phyloP scores from a whole-genome alignment of 2,888 invertebrate genomes.

The Melanotus villosus region DNA sequence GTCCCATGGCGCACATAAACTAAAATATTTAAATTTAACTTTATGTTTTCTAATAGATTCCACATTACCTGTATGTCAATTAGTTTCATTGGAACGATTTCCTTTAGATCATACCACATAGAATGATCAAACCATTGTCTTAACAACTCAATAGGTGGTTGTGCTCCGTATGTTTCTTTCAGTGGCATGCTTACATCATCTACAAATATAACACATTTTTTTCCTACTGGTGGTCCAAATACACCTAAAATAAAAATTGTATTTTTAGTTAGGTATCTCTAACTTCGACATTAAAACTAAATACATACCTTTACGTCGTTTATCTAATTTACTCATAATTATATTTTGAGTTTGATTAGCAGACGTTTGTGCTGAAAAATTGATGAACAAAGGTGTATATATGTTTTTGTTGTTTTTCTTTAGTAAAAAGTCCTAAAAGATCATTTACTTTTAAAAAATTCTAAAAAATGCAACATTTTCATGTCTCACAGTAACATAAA shows the following conservation, averaged over 20 bases:
- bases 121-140: conserved; percentile 92
- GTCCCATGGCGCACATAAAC: conserved; percentile 91
- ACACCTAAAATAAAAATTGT: conserved; percentile 73
- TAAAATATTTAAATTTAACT: conserved; percentile 65
- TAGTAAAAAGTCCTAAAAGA: conserved; percentile 80
- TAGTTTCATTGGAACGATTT: conserved; percentile 82
- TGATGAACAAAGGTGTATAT: conserved; percentile 89
- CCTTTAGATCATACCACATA: conserved; percentile 92
- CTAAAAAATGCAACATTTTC: no score
- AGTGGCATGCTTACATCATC: conserved; percentile 98
- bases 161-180: conserved; percentile 91
- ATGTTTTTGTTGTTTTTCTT: conserved; percentile 83
- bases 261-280: conserved; percentile 31
- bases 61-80: conserved; percentile 89
- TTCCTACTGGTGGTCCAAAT: conserved; percentile 93
- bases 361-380: conserved; percentile 94
- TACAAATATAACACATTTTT: conserved; percentile 90
- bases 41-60: no score
- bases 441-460: no score
- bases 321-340: conserved; percentile 94
- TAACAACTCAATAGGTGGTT: conserved; percentile 93
- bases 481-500: conserved; percentile 85
- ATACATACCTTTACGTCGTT: conserved; percentile 84
- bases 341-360: conserved; percentile 96
- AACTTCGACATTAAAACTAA: not conserved